phyloP scores from a whole-genome alignment of 92 coral and sea anemone genomes.

The Umimayanthus kanabou region DNA sequence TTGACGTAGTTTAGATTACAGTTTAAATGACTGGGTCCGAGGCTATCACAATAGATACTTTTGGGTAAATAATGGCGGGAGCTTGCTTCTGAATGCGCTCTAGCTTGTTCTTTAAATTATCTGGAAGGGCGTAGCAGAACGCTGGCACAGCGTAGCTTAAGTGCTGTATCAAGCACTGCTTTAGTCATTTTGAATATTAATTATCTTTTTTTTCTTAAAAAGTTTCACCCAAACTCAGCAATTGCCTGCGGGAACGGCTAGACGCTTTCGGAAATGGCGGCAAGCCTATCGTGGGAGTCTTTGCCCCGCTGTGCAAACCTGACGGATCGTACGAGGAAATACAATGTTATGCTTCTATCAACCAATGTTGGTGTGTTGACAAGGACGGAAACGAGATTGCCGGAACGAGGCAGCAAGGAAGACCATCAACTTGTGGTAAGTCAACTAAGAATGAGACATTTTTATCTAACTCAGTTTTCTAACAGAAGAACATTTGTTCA shows the following conservation, averaged over 20 bases:
- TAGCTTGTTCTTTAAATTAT: too few relatives aligned
- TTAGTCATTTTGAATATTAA: neutral
- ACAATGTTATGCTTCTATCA: slow-evolving; percentile 69
- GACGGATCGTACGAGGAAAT: slow-evolving; percentile 69
- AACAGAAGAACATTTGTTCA: neutral
- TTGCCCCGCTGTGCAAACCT: slow-evolving; percentile 76
- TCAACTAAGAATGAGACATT: neutral
- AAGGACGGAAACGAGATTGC: slow-evolving; percentile 76
- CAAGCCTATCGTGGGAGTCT: slow-evolving; percentile 67
- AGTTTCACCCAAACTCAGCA: slow-evolving; percentile 35
- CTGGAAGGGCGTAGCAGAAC: too few relatives aligned
- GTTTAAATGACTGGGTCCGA: too few relatives aligned
- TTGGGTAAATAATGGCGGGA: too few relatives aligned
- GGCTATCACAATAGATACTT: too few relatives aligned
- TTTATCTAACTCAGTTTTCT: neutral
- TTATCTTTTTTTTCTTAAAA: neutral
- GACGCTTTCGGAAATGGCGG: slow-evolving; percentile 74
- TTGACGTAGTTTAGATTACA: too few relatives aligned
- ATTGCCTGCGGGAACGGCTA: slow-evolving; percentile 81
- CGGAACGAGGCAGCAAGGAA: slow-evolving; percentile 71
- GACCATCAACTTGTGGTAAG: slow-evolving; percentile 55
- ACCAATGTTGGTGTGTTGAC: slow-evolving; percentile 90
- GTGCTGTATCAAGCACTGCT: neutral
- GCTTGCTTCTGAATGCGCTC: too few relatives aligned
- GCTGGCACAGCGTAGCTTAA: too few relatives aligned